Percentiles rank a stretch among this genome's conserved stretches.
These are phyloP conservation scores for Sycophaga agraensis DNA, from an alignment of 1,140 invertebrate species.

Conservation along the genomic window DNA sequence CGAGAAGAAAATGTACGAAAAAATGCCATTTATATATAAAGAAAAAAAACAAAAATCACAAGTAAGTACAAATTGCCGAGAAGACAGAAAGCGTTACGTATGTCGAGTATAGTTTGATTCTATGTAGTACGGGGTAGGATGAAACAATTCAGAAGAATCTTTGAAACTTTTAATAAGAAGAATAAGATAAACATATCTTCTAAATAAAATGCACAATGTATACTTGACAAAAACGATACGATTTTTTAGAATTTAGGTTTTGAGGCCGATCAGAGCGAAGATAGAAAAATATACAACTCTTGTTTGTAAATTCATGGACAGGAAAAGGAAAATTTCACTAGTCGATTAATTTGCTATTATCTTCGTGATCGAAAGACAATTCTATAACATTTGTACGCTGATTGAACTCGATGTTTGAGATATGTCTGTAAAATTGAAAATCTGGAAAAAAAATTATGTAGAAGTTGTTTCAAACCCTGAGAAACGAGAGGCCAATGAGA, in stretches of 20 bases:
- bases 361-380: too few species aligned
- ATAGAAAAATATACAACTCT: slow-evolving; percentile 23
- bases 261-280: neutral
- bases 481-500: too few species aligned
- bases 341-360: too few species aligned
- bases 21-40: slow-evolving; percentile 55
- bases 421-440: slow-evolving; percentile 26
- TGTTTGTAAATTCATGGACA: slow-evolving; percentile 34
- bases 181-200: slow-evolving; percentile 42
- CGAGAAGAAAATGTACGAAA: slow-evolving; percentile 32
- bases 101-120: slow-evolving; percentile 46
- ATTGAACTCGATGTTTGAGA: slow-evolving; percentile 42
- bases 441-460: slow-evolving; percentile 23
- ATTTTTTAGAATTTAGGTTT: slow-evolving; percentile 44
- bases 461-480: slow-evolving; percentile 25
- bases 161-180: slow-evolving; percentile 32
- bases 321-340: too few species aligned
- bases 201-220: slow-evolving; percentile 44
- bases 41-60: slow-evolving; percentile 31
- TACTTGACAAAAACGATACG: slow-evolving; percentile 54
- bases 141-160: slow-evolving; percentile 48
- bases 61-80: slow-evolving; percentile 58
- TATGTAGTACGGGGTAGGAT: slow-evolving; percentile 29
- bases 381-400: slow-evolving; percentile 14
- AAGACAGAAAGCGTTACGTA: slow-evolving; percentile 40